A percentile compares a stretch with the other conserved stretches of the same genome.
These are phyloP conservation scores for Pseudococcus longispinus DNA, from an alignment of 2,888 invertebrate species.

Conservation along the genomic window DNA sequence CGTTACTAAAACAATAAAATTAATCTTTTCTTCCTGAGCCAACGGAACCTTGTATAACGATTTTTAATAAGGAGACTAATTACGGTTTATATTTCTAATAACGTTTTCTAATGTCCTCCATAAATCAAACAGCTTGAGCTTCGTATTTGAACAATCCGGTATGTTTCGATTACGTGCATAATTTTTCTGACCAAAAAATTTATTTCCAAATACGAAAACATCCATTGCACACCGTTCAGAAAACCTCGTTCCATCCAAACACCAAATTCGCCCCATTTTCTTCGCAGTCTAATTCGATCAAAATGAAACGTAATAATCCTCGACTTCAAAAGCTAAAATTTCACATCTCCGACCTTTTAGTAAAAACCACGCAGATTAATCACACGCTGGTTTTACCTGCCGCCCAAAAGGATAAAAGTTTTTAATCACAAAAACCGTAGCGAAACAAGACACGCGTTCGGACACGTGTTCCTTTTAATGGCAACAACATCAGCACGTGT, in stretches of 20 bases:
- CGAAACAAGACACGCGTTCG: conserved; percentile 37
- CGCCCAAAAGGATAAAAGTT: background rate
- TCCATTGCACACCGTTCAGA: too few relatives aligned
- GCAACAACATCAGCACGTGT: conserved; percentile 46
- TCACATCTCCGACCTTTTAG: background rate
- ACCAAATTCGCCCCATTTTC: background rate
- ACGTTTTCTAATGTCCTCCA: conserved; percentile 56
- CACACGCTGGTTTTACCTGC: conserved; percentile 24
- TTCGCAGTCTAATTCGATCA: background rate
- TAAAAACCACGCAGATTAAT: background rate
- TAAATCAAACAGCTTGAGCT: conserved; percentile 57
- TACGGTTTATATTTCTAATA: conserved; percentile 56
- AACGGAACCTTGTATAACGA: conserved; percentile 51
- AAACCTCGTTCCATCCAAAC: too few relatives aligned
- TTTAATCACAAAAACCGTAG: conserved; percentile 36
- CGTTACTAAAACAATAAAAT: conserved; percentile 56
- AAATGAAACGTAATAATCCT: background rate
- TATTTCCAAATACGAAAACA: background rate
- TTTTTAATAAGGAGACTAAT: conserved; percentile 57
- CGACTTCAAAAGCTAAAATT: conserved; percentile 24
- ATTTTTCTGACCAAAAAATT: conserved; percentile 16
- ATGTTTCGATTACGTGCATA: conserved; percentile 41
- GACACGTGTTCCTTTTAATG: conserved; percentile 47
- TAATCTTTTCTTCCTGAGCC: conserved; percentile 53
- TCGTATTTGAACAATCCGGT: background rate